phyloP scores from a whole-genome alignment of 2,797 vertebrate genomes.

The Hydrocynus forskahlii region DNA sequence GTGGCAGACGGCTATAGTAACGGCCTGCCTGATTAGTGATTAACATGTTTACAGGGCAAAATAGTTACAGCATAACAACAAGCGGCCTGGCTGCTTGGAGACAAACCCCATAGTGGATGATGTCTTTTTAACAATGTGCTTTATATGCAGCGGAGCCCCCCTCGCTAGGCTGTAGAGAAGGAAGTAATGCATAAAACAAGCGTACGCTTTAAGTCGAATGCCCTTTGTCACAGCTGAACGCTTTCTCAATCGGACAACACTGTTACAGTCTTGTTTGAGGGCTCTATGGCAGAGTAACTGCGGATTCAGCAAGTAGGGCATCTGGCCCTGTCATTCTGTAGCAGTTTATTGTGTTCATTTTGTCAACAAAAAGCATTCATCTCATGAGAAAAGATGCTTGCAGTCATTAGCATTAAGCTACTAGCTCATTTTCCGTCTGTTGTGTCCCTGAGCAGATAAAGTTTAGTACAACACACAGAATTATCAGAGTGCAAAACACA shows the following conservation, averaged over 20 bases:
- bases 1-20: slow-evolving; percentile 67
- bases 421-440: background rate
- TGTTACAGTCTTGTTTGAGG: slow-evolving; percentile 32
- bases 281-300: slow-evolving; percentile 19
- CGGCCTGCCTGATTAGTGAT: slow-evolving; percentile 74
- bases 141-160: slow-evolving; percentile 49
- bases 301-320: slow-evolving; percentile 14
- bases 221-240: slow-evolving; percentile 57
- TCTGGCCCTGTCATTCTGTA: background rate
- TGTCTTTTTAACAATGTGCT: slow-evolving; percentile 72
- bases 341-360: background rate
- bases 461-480: background rate
- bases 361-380: background rate
- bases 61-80: slow-evolving; percentile 61
- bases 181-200: slow-evolving; percentile 61
- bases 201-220: slow-evolving; percentile 53
- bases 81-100: slow-evolving; percentile 50
- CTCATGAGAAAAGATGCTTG: background rate
- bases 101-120: slow-evolving; percentile 65
- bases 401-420: background rate
- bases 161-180: slow-evolving; percentile 29
- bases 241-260: slow-evolving; percentile 48
- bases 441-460: background rate
- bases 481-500: background rate
- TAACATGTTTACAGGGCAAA: slow-evolving; percentile 74